These are phyloP conservation scores for Dicrostonyx torquatus DNA, from an alignment of 2,797 vertebrate species.

Conservation along the genomic window DNA sequence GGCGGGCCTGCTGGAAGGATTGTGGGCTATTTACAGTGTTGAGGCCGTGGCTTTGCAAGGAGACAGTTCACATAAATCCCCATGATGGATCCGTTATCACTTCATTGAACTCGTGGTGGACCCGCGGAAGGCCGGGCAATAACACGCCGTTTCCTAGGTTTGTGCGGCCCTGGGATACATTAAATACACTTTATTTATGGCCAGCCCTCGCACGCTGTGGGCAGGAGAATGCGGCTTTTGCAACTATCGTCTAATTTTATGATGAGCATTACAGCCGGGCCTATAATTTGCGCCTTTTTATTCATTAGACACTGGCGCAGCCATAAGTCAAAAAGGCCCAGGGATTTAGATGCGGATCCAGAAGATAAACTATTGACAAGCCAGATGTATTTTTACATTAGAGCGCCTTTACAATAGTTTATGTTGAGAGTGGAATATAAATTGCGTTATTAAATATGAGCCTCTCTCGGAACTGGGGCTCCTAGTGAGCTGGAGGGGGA, in stretches of 20 bases:
- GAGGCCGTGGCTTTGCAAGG: conserved; percentile 89
- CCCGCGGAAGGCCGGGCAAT: conserved; percentile 87
- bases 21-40: conserved; percentile 92
- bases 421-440: conserved; percentile 91
- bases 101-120: conserved; percentile 89
- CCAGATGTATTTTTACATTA: conserved; percentile 93
- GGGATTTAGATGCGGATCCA: conserved; percentile 91
- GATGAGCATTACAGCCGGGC: conserved; percentile 94
- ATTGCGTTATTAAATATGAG: conserved; percentile 91
- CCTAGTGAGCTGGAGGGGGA: conserved; percentile 68
- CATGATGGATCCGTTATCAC: conserved; percentile 90
- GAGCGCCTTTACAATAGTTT: conserved; percentile 92
- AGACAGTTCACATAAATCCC: conserved; percentile 95
- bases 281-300: conserved; percentile 92
- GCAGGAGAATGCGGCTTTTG: conserved; percentile 92
- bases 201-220: conserved; percentile 86
- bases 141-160: conserved; percentile 86
- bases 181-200: conserved; percentile 95
- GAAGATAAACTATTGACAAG: conserved; percentile 93
- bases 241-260: conserved; percentile 97
- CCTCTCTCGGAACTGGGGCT: conserved; percentile 82
- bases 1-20: conserved; percentile 90
- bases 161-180: conserved; percentile 87
- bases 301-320: conserved; percentile 92
- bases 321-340: conserved; percentile 92